Evolutionary conservation across 2,888 invertebrate genomes (phyloP), one percentile per base, ranked within the genome.

Genomic region (Macrosiphum euphorbiae): DNA sequence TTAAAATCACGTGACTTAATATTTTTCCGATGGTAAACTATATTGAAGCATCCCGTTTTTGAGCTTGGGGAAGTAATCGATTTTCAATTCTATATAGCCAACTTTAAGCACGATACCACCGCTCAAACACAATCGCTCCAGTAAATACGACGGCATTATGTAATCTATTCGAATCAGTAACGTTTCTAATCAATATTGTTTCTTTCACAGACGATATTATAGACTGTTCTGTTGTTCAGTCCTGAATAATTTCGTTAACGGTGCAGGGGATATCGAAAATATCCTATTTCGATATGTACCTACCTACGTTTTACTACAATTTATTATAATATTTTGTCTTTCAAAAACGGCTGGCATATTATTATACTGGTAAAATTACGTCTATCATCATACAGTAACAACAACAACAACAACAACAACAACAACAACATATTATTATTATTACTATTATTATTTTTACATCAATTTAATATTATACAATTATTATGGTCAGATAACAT

Each of bases 161-260:
- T 47, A 86, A 86, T 86, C 44, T 86, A 86, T 86, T 86, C 28
- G 86, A 86, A 86, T 86, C 86, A 47, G 86, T 44, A 86, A 13
- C 44, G 47, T 86, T 47, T 47, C 86, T 28, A 44, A 87, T 87
- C 47, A 50, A 87, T 87, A 78, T 35, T 20, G 78, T 78, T 78
- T 35, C 20, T 78, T 78, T 78, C 5, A 35, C 78, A 78, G 35
- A 78, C 78, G 8, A 35, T 44, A 44, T 44, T 44, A 7, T 20
- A 1, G 78, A 20, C 35, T 20, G 78, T 78, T 35, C 78, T 78
- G 7, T 78, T 78, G 35, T 78, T 35, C 35, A 35, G 58, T 26
- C 26, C 5, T 58, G 78, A 67, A 78, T 78, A 67, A 78, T 78
- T 20, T 35, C 16, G 35, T 35, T 24, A 78, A 78, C 35, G 35